Evolutionary conservation across 2,888 invertebrate species (phyloP).

Genomic region (Tolmerus cingulatus): DNA sequence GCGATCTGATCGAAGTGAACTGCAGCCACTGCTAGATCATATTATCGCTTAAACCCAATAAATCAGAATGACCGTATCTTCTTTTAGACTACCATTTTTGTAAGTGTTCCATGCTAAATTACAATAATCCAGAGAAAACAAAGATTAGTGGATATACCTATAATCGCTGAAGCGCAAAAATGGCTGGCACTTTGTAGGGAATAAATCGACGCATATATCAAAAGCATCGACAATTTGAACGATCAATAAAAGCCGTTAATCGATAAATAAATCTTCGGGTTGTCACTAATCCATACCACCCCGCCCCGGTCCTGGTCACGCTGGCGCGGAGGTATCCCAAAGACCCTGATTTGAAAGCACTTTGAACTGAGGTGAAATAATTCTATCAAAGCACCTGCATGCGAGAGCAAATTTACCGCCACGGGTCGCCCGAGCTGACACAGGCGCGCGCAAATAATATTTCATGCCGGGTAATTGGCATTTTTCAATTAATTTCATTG

Average conservation of each 20-base stretch:
- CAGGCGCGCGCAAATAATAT: conserved; percentile 46
- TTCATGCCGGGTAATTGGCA: conserved; percentile 47
- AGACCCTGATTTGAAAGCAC: conserved; percentile 42
- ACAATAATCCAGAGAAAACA: conserved; percentile 6
- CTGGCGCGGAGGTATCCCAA: background rate
- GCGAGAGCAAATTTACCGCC: conserved; percentile 42
- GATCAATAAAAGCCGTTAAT: conserved; percentile 45
- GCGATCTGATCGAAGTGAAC: background rate
- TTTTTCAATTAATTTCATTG: conserved; percentile 45
- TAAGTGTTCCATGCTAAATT: background rate
- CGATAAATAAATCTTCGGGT: conserved; percentile 43
- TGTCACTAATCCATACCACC: conserved; percentile 26
- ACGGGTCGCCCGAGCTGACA: conserved; percentile 26
- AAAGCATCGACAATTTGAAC: conserved; percentile 45
- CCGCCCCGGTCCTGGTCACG: background rate
- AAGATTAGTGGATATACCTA: background rate
- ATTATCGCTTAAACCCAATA: background rate
- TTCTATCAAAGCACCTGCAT: conserved; percentile 45
- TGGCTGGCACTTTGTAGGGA: background rate
- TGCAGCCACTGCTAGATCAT: background rate
- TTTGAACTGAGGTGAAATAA: conserved; percentile 43
- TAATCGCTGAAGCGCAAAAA: conserved; percentile 9
- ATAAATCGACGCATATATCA: conserved; percentile 43
- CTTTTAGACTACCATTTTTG: background rate
- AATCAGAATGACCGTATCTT: background rate